A percentile compares a stretch with the other conserved stretches of the same genome.
Conservation (phyloP, 1,140 invertebrate species). For the Drosophila chauvacae region DNA sequence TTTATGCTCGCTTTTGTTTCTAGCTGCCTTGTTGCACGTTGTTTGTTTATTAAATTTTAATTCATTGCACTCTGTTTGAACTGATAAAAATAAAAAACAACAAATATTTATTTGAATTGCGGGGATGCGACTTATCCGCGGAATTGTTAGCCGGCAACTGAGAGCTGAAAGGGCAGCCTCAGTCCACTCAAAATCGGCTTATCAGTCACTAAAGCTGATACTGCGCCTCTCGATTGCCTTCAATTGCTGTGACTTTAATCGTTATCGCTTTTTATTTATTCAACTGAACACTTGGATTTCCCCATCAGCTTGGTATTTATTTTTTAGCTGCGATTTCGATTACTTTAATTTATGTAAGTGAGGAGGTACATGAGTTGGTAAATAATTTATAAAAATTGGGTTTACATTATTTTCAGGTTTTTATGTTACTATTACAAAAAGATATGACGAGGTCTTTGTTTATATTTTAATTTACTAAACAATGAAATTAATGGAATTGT, state of each 20-base stretch:
- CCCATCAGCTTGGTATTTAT: not conserved
- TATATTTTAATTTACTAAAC: not conserved
- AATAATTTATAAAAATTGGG: not conserved
- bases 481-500: not conserved
- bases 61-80: conserved; percentile 9
- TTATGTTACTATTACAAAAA: too few relatives aligned
- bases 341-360: not conserved
- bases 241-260: conserved; percentile 7
- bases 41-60: conserved; percentile 8
- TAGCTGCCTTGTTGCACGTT: not conserved
- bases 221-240: not conserved
- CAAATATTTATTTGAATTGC: not conserved
- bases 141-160: conserved; percentile 11
- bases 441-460: too few relatives aligned
- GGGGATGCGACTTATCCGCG: conserved; percentile 13
- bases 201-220: conserved; percentile 31
- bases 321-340: not conserved
- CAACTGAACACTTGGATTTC: not conserved
- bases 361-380: too few relatives aligned
- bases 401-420: not conserved
- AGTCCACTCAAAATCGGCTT: conserved; percentile 12
- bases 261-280: conserved; percentile 18
- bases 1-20: not conserved
- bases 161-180: not conserved
- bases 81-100: not conserved